These are phyloP conservation scores for Xiphophorus birchmanni DNA, from an alignment of 2,797 vertebrate genomes.

Conservation along the genomic window DNA sequence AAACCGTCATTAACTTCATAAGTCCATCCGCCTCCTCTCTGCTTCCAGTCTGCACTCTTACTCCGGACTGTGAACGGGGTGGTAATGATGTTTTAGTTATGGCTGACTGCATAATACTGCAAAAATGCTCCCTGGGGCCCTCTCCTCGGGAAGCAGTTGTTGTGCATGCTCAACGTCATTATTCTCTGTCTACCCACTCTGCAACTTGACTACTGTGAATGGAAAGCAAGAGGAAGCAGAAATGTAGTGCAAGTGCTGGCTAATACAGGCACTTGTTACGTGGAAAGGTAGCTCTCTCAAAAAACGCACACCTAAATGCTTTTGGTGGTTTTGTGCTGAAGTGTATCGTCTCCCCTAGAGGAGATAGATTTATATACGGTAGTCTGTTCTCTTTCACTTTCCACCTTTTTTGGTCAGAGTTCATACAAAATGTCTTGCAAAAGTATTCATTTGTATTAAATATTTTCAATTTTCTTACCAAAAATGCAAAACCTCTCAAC, in stretches of 20 bases:
- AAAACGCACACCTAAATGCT: constrained; percentile 35
- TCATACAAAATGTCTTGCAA: constrained; percentile 1
- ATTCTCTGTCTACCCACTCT: constrained; percentile 71
- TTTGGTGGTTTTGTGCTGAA: constrained; percentile 46
- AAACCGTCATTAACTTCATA: constrained; percentile 10
- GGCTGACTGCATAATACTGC: constrained; percentile 76
- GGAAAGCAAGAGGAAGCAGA: constrained; percentile 46
- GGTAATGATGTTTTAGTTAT: constrained; percentile 79
- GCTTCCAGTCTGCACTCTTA: constrained; percentile 29
- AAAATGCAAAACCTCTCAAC: not conserved
- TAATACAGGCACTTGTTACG: constrained; percentile 68
- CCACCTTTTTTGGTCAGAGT: constrained; percentile 18
- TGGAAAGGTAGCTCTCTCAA: constrained; percentile 48
- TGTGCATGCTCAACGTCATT: constrained; percentile 72
- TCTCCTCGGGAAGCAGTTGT: constrained; percentile 68
- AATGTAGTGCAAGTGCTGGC: constrained; percentile 57
- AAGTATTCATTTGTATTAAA: constrained; percentile 7
- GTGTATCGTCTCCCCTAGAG: constrained; percentile 47
- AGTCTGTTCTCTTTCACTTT: constrained; percentile 13
- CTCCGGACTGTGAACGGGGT: constrained; percentile 54
- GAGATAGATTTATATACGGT: constrained; percentile 31
- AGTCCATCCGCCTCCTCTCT: constrained; percentile 20
- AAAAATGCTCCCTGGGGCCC: constrained; percentile 70
- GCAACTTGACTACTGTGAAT: constrained; percentile 66
- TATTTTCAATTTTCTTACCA: not conserved